These are phyloP conservation scores for Drosophila nr. medialis DNA, from an alignment of 2,888 invertebrate genomes.

Conservation along the genomic window DNA sequence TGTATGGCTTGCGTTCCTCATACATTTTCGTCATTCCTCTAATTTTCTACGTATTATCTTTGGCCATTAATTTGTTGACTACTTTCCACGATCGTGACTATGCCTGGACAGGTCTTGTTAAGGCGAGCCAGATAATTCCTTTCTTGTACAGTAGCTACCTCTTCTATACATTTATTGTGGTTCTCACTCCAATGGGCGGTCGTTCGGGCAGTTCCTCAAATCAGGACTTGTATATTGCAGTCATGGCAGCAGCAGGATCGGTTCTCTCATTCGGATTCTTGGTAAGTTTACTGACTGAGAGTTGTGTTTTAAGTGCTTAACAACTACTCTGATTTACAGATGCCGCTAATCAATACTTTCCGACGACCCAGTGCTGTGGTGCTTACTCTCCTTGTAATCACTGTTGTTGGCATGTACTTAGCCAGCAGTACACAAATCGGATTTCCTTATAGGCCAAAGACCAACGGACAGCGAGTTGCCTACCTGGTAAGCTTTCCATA, in stretches of 20 bases:
- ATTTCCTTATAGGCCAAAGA: slow-evolving; percentile 86
- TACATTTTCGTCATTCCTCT: slow-evolving; percentile 77
- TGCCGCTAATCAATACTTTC: slow-evolving; percentile 61
- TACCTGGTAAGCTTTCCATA: slow-evolving; percentile 82
- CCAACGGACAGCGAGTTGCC: slow-evolving; percentile 83
- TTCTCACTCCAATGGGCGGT: slow-evolving; percentile 87
- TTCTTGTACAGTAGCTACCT: slow-evolving; percentile 85
- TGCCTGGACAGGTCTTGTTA: slow-evolving; percentile 75
- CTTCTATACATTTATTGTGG: slow-evolving; percentile 84
- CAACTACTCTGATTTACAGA: slow-evolving; percentile 20
- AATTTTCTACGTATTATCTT: slow-evolving; percentile 75
- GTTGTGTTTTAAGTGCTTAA: fast-evolving
- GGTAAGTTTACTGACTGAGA: slow-evolving; percentile 51
- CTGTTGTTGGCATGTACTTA: slow-evolving; percentile 24
- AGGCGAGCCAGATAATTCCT: slow-evolving; percentile 84
- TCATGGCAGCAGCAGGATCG: slow-evolving; percentile 80
- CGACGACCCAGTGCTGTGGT: slow-evolving; percentile 53
- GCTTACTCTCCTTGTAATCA: slow-evolving; percentile 29
- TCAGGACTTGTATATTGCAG: slow-evolving; percentile 86
- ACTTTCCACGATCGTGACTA: slow-evolving; percentile 75
- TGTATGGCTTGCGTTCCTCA: slow-evolving; percentile 70
- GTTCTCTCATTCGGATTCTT: slow-evolving; percentile 82
- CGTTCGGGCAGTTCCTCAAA: slow-evolving; percentile 83
- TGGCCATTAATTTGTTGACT: slow-evolving; percentile 76
- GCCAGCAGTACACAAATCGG: slow-evolving; percentile 85